These are phyloP conservation scores for Crambe crambe DNA, from an alignment of 37 sponge, comb jelly and placozoan genomes.

Conservation along the genomic window DNA sequence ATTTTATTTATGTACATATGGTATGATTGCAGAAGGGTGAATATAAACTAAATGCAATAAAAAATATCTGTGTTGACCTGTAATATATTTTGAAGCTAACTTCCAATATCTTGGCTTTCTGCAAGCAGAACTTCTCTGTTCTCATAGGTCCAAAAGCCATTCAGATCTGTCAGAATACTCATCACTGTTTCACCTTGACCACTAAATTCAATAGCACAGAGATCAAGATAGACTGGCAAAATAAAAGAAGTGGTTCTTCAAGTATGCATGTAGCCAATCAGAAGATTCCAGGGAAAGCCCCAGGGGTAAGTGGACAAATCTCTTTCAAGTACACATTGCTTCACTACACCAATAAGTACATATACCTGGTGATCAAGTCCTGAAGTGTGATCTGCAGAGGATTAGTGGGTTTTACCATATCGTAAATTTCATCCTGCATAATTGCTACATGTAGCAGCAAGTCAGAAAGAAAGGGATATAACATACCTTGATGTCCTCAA, in stretches of 20 bases:
- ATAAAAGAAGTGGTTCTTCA: too few species aligned
- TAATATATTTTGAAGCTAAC: not conserved
- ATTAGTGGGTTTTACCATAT: conserved; percentile 94
- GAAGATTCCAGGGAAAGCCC: too few species aligned
- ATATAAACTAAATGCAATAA: too few species aligned
- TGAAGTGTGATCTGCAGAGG: conserved; percentile 81
- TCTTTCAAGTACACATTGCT: too few species aligned
- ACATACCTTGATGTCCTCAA: conserved; percentile 82
- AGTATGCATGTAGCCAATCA: too few species aligned
- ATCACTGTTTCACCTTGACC: conserved; percentile 97
- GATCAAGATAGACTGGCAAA: not conserved
- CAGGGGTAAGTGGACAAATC: too few species aligned
- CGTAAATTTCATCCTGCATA: conserved; percentile 94
- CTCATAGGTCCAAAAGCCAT: conserved; percentile 97
- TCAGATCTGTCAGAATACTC: conserved; percentile 89
- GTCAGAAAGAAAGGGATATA: not conserved
- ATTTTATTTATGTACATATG: too few species aligned
- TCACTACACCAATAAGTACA: too few species aligned
- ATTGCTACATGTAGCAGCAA: not conserved
- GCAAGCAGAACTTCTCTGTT: conserved; percentile 93
- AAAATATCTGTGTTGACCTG: too few species aligned
- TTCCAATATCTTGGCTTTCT: conserved; percentile 52
- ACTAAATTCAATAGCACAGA: conserved; percentile 37
- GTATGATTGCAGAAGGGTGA: too few species aligned
- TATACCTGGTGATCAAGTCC: conserved; percentile 82